These are phyloP conservation scores for Todus mexicanus DNA, from an alignment of 2,797 vertebrate genomes.

Conservation along the genomic window DNA sequence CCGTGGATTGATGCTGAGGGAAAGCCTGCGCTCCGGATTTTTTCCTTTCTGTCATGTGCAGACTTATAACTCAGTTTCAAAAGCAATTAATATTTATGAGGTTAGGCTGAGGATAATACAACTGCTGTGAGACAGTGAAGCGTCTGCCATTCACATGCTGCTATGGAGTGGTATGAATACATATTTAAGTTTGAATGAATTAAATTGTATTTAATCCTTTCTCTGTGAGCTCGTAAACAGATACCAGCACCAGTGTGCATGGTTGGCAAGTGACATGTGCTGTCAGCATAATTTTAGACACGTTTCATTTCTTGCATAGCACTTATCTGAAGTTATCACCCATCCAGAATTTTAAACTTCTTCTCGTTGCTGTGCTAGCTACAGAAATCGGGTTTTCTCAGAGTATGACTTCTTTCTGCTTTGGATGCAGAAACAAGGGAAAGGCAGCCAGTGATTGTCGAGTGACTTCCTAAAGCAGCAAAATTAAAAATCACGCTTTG, in stretches of 20 bases:
- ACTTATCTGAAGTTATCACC: background rate
- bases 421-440: background rate
- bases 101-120: background rate
- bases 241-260: background rate
- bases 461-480: background rate
- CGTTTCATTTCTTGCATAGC: background rate
- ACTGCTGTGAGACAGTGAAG: background rate
- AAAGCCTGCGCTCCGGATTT: background rate
- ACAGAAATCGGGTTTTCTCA: background rate
- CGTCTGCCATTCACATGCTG: background rate
- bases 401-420: background rate
- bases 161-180: background rate
- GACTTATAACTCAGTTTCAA: background rate
- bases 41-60: background rate
- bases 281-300: constrained; percentile 13
- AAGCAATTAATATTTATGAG: constrained; percentile 53
- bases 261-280: background rate
- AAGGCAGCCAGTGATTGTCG: background rate
- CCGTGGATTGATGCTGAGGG: background rate
- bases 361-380: background rate
- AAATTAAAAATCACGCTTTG: constrained; percentile 34
- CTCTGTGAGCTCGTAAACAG: constrained; percentile 13
- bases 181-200: constrained; percentile 20
- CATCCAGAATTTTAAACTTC: background rate
- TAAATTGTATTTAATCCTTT: constrained; percentile 21